Percentiles rank a stretch among this genome's conserved stretches.
These are phyloP conservation scores for Xenopus petersii DNA, from an alignment of 2,797 vertebrate genomes.

Conservation along the genomic window DNA sequence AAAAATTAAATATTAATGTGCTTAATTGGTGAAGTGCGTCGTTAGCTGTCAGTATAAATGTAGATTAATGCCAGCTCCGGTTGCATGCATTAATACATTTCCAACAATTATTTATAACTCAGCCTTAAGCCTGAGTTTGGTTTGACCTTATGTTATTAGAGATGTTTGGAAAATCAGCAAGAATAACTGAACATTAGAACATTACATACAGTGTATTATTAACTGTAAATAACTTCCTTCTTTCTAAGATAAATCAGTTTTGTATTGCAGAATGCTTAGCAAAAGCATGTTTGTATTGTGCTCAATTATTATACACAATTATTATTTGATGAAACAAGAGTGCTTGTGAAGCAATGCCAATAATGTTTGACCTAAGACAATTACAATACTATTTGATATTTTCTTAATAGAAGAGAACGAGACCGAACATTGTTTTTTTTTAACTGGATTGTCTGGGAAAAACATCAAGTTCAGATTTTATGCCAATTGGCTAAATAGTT, in stretches of 20 bases:
- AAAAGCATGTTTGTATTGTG: conserved; percentile 57
- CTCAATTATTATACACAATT: conserved; percentile 57
- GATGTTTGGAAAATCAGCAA: conserved; percentile 56
- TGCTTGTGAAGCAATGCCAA: conserved; percentile 23
- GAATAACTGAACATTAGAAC: too few species aligned
- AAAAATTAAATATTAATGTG: conserved; percentile 24
- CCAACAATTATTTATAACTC: conserved; percentile 38
- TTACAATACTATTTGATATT: conserved; percentile 28
- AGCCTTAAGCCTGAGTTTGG: conserved; percentile 50
- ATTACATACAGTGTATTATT: not conserved
- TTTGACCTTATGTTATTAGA: conserved; percentile 61
- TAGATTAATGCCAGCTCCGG: conserved; percentile 21
- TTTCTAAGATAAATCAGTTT: not conserved
- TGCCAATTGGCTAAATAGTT: conserved; percentile 40
- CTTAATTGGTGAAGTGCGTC: conserved; percentile 27
- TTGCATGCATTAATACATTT: conserved; percentile 39
- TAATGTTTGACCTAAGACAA: conserved; percentile 32
- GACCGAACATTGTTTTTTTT: conserved; percentile 34
- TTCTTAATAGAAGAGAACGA: conserved; percentile 32
- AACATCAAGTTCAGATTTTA: conserved; percentile 25
- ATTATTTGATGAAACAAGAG: conserved; percentile 64
- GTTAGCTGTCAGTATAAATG: conserved; percentile 39
- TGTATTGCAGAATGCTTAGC: conserved; percentile 58
- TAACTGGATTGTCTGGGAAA: conserved; percentile 28
- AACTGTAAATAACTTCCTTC: not conserved